A percentile compares a stretch with the other conserved stretches of the same genome.
Conservation (phyloP, 92 coral and sea anemone genomes). For the Epizoanthus fatuus region DNA sequence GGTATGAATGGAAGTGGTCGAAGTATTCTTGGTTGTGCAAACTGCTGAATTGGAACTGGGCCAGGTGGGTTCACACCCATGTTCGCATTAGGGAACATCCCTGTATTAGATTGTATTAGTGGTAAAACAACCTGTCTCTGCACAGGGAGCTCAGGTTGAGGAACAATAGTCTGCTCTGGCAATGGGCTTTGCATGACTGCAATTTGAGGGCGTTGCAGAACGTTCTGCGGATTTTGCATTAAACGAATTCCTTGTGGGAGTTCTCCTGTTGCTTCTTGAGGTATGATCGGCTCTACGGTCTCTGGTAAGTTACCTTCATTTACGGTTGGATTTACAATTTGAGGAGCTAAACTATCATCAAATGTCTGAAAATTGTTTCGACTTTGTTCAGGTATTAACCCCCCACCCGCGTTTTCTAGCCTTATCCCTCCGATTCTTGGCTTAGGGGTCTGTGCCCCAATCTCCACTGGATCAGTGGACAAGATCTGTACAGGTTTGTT, state of each 20-base stretch:
- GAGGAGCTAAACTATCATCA: conserved; percentile 29
- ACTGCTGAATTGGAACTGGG: background rate
- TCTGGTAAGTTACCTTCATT: conserved; percentile 22
- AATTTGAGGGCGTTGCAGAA: background rate
- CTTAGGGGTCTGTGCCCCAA: conserved; percentile 52
- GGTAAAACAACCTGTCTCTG: conserved; percentile 19
- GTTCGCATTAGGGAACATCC: background rate
- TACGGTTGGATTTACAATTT: conserved; percentile 21
- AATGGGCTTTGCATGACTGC: background rate
- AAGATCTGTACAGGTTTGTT: conserved; percentile 81
- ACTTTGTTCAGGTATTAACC: conserved; percentile 25
- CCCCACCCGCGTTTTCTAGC: conserved; percentile 59
- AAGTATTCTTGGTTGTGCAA: conserved; percentile 1
- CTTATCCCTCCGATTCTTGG: conserved; percentile 75
- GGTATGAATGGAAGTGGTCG: conserved; percentile 30
- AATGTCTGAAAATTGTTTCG: conserved; percentile 30
- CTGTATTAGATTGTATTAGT: background rate
- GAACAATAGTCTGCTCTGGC: conserved; percentile 7
- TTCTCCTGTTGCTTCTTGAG: conserved; percentile 8
- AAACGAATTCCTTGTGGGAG: background rate
- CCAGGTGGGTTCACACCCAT: background rate
- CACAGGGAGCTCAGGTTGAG: background rate
- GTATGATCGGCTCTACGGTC: background rate
- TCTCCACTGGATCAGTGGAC: conserved; percentile 68
- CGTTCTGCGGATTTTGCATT: conserved; percentile 10